Conservation (phyloP, 2,888 invertebrate species). For the Pyralis farinalis region DNA sequence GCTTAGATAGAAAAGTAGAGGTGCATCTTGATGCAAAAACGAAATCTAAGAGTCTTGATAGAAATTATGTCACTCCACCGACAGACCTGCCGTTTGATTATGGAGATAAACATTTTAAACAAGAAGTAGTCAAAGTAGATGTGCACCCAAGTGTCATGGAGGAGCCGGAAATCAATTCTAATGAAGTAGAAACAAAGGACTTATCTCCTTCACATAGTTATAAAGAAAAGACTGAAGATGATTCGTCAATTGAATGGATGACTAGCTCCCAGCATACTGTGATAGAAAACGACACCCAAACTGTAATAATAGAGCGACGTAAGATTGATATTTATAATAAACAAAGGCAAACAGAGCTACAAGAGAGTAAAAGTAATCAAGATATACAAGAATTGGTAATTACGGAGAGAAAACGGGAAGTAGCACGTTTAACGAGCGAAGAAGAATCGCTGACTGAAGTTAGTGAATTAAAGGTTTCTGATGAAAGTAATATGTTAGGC, state of each 20-base stretch:
- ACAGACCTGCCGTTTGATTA: conserved; percentile 48
- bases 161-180: conserved; percentile 31
- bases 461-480: conserved; percentile 81
- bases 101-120: conserved; percentile 67
- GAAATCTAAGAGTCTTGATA: conserved; percentile 86
- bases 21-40: conserved; percentile 78
- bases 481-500: conserved; percentile 70
- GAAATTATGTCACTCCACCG: conserved; percentile 78
- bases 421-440: conserved; percentile 81
- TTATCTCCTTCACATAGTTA: conserved; percentile 62
- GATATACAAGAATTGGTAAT: conserved; percentile 50
- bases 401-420: conserved; percentile 68
- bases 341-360: conserved; percentile 71
- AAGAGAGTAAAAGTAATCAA: conserved; percentile 59
- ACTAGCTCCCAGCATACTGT: conserved; percentile 65
- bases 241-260: conserved; percentile 74
- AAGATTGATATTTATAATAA: conserved; percentile 83
- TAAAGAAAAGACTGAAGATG: conserved; percentile 68
- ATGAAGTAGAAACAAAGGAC: conserved; percentile 40
- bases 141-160: conserved; percentile 60
- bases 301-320: conserved; percentile 80
- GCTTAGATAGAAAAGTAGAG: conserved; percentile 83
- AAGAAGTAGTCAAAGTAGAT: conserved; percentile 73
- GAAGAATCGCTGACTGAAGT: conserved; percentile 86
- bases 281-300: conserved; percentile 81